Conservation (phyloP, 2,797 vertebrate genomes). For the Liparis tanakae region DNA sequence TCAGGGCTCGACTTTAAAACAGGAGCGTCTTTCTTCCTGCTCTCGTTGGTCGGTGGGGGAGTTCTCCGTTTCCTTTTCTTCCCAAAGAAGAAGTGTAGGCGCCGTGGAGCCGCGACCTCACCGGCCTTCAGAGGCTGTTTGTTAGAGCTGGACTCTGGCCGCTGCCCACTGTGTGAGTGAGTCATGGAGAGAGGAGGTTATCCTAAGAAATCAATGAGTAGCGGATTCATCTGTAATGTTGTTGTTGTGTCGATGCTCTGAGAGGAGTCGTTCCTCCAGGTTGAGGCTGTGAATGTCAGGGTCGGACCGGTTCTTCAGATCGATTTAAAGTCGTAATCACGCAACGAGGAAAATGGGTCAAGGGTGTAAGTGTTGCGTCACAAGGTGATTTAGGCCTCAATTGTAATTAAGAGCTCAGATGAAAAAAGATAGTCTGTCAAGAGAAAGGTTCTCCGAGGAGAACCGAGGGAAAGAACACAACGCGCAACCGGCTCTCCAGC, state of each 20-base stretch:
- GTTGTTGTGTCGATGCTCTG: not conserved
- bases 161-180: slow-evolving; percentile 30
- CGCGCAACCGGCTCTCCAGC: too few species aligned
- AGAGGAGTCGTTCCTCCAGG: not conserved
- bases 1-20: slow-evolving; percentile 19
- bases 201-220: slow-evolving; percentile 34
- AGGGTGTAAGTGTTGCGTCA: not conserved
- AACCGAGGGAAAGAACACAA: not conserved
- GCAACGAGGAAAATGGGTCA: slow-evolving; percentile 14
- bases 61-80: not conserved
- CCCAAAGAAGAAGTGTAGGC: slow-evolving; percentile 9
- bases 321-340: slow-evolving; percentile 5
- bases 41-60: not conserved
- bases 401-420: not conserved
- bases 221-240: slow-evolving; percentile 13
- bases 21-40: slow-evolving; percentile 14
- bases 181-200: slow-evolving; percentile 6
- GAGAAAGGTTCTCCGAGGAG: not conserved
- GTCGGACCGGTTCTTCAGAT: not conserved
- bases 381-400: not conserved
- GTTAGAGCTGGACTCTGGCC: slow-evolving; percentile 80
- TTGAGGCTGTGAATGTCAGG: not conserved
- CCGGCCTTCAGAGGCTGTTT: slow-evolving; percentile 78
- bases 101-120: slow-evolving; percentile 71
- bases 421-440: not conserved